Evolutionary conservation across 2,888 invertebrate genomes (phyloP), one percentile per base, ranked within the genome.

Genomic region (Eilema caniola): DNA sequence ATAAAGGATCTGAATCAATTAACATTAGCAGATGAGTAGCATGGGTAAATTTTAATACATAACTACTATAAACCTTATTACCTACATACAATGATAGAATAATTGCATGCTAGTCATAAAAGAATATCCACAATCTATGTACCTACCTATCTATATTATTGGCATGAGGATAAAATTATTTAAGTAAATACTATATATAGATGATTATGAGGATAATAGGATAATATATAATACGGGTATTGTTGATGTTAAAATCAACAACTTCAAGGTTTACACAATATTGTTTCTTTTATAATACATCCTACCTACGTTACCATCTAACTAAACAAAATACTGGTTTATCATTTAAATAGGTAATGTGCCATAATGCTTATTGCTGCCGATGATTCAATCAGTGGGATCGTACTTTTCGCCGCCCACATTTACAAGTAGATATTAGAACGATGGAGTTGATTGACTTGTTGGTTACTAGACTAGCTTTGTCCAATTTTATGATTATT

Each of bases 371-470:
- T 31, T 41, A 31, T 56, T n/a, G 11, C 20, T 33, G 65, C 23
- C 20, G n/a, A 53, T 65, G 57, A 57, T 57, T 65, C 57, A 65
- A 20, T 57, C 14, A 24, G 65, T 65, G 14, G 56, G 16, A 57
- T 33, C 11, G 23, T 31, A 41, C 31, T n/a, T 56, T 65, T 56
- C 28, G 28, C 65, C 31, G 16, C 65, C 65, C 65, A 65, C 65
- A 57, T 57, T 24, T 23, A 8, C 20, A 53, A 7, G 53, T 53
- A 53, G 8, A 8, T 20, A 16, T 23, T 56, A 69, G 63, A 53
- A 68, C 33, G 61, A 23, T 37, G 66, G 67, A 71, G 74, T 67
- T 72, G 66, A 76, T 71, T 77, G 72, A 71, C 74, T 68, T 71
- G 62, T 59, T 68, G 59, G 31, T 28, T 65, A 57, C 16, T 20